Base-by-base conservation (phyloP, 2,888 invertebrate species). In the Perizoma affinitatum region DNA sequence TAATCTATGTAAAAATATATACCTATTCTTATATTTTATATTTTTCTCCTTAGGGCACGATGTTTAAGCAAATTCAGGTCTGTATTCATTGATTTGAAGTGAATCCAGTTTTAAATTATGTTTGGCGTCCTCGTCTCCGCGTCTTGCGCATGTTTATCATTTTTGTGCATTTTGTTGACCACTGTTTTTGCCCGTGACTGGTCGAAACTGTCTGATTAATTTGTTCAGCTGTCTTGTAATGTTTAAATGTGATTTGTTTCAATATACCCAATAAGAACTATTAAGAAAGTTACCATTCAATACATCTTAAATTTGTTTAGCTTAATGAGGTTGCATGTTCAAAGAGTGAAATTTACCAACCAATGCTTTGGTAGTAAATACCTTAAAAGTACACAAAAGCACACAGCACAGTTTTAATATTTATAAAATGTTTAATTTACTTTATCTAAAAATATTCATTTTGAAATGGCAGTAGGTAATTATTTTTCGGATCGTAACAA, bases 11-110 rank as follows among this genome's bases (percentile, higher is more conserved):
- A 57, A 49, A 54, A 66, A 86, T 70, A 74, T 70, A 74, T 77
- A 76, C 67, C 22, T 22, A 22, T 22, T 22, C 7, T 6, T 38
- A 6, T 38, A 73, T 74, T 73, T 75, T 76, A 73, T 50, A 72
- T 76, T 89, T 91, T 86, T 88, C 79, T 91, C 87, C 84, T 82
- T 90, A 93, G 93, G 92, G 82, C 82, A 88, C 92, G 89, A 88
- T 90, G 80, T 93, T 84, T 92, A 93, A 92, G 79, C 91, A 92
- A 87, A 92, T 93, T 78, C 90, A 93, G 93, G 93, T 93, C 87
- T 89, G 93, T 93, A 92, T 88, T 78, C 38, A 68, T 74, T 78
- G 67, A 75, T 69, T 74, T 76, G 71, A 75, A 75, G 55, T 77
- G 70, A 77, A 68, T 52, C 60, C 71, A 80, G 72, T 84, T 85